Conservation (phyloP, 2,888 invertebrate genomes). For the Cheilosia grossa region DNA sequence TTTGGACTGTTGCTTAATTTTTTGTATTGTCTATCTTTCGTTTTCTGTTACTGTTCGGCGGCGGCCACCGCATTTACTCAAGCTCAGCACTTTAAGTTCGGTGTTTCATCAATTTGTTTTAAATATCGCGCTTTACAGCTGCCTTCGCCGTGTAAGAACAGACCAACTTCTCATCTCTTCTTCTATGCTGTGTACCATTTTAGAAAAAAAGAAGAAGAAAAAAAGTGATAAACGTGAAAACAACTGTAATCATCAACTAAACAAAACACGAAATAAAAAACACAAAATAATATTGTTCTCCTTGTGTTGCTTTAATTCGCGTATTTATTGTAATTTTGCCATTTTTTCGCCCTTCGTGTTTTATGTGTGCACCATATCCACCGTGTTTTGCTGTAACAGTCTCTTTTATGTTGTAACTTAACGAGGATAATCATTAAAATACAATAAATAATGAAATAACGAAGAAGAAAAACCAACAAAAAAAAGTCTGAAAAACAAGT, state of each 20-base stretch:
- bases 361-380: constrained; percentile 11
- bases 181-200: constrained; percentile 26
- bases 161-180: constrained; percentile 42
- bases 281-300: constrained; percentile 33
- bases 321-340: constrained; percentile 55
- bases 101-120: constrained; percentile 69
- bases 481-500: constrained; percentile 46
- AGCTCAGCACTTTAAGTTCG: constrained; percentile 64
- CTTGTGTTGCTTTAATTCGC: constrained; percentile 33
- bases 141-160: constrained; percentile 44
- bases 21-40: constrained; percentile 42
- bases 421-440: constrained; percentile 69
- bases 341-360: constrained; percentile 20
- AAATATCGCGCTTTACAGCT: constrained; percentile 62
- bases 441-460: constrained; percentile 51
- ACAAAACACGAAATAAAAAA: constrained; percentile 27
- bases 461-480: constrained; percentile 28
- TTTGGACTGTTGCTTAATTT: constrained; percentile 69
- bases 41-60: constrained; percentile 66
- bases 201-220: constrained; percentile 20
- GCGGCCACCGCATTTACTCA: constrained; percentile 59
- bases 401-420: constrained; percentile 59
- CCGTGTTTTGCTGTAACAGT: constrained; percentile 52
- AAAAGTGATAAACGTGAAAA: constrained; percentile 32
- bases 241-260: constrained; percentile 20